A percentile compares a stretch with the other conserved stretches of the same genome.
phyloP scores from a whole-genome alignment of 2,888 invertebrate genomes.

The Mallateleia sp. region DNA sequence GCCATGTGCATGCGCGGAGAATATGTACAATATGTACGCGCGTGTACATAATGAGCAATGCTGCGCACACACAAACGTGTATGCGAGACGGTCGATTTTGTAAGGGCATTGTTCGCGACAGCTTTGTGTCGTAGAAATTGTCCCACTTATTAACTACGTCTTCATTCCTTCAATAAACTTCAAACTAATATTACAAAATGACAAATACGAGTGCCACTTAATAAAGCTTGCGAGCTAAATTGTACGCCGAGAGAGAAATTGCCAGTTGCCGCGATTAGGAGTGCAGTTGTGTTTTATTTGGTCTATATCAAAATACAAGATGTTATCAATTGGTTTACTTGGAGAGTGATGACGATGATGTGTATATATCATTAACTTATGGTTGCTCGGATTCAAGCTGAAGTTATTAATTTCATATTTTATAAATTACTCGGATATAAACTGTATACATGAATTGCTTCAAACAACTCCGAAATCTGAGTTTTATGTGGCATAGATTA shows the following conservation, averaged over 20 bases:
- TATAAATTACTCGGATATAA: too few species aligned
- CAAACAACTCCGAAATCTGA: too few species aligned
- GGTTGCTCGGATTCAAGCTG: too few species aligned
- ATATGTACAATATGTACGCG: constrained; percentile 63
- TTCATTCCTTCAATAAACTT: constrained; percentile 71
- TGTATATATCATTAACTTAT: too few species aligned
- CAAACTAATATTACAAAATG: constrained; percentile 69
- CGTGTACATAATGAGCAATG: constrained; percentile 63
- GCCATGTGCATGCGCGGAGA: constrained; percentile 69
- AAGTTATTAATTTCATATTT: too few species aligned
- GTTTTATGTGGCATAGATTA: too few species aligned
- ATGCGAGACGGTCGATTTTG: constrained; percentile 70
- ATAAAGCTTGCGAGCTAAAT: constrained; percentile 54
- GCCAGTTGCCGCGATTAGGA: constrained; percentile 36
- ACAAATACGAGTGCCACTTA: constrained; percentile 62
- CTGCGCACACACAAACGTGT: constrained; percentile 12
- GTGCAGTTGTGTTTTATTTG: constrained; percentile 38
- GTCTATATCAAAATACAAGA: constrained; percentile 38
- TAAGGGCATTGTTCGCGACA: constrained; percentile 77
- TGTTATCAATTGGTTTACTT: constrained; percentile 56
- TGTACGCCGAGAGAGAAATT: constrained; percentile 45
- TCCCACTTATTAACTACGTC: constrained; percentile 70
- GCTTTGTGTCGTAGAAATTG: constrained; percentile 66
- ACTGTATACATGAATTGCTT: too few species aligned
- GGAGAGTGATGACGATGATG: too few species aligned